phyloP scores from a whole-genome alignment of 1,140 invertebrate genomes.

The Pseudobourletiella spinata region DNA sequence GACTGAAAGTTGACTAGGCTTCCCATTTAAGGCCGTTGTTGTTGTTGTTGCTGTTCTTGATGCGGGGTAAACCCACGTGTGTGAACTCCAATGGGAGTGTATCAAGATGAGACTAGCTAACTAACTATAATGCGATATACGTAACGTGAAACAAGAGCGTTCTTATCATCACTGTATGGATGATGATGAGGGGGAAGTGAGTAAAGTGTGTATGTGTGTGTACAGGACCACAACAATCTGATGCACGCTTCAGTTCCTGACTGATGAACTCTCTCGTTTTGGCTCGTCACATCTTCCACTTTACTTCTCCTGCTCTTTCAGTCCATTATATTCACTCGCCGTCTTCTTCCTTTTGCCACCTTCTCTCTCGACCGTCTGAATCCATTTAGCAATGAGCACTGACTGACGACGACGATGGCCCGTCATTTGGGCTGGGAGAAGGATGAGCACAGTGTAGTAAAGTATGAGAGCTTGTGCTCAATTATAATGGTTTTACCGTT shows the following conservation, averaged over 20 bases:
- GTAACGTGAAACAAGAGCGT: no score
- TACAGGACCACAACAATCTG: not conserved
- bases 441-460: no score
- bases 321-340: not conserved
- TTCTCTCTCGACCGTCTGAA: no score
- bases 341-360: not conserved
- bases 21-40: not conserved
- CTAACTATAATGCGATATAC: no score
- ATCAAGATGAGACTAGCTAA: no score
- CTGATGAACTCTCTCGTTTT: constrained; percentile 19
- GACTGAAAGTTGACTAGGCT: not conserved
- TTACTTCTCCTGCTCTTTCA: not conserved
- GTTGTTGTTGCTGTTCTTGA: not conserved
- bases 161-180: no score
- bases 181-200: no score
- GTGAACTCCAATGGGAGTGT: not conserved
- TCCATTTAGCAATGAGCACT: no score
- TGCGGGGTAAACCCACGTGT: not conserved
- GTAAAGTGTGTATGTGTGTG: no score
- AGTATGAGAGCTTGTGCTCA: no score
- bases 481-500: not conserved
- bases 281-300: not conserved
- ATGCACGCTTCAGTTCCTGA: constrained; percentile 20
- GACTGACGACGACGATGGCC: no score
- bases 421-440: no score